phyloP scores from a whole-genome alignment of 2,113 vertebrate genomes.

The Oreochromis niloticus region DNA sequence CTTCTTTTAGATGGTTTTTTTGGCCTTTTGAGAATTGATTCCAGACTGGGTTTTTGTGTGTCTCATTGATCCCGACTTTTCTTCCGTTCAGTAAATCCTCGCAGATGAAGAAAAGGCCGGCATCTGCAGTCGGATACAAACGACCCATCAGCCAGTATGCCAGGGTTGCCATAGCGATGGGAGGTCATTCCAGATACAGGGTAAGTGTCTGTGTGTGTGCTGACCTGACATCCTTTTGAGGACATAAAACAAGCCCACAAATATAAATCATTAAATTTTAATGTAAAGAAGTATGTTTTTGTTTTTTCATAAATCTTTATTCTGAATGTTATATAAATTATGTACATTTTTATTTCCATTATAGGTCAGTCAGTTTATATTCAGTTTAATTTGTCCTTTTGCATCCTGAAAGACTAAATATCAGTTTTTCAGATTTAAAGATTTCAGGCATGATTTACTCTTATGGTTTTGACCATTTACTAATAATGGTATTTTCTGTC shows the following conservation, averaged over 20 bases:
- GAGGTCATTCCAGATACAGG: constrained; percentile 87
- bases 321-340: background rate
- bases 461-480: background rate
- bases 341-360: background rate
- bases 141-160: constrained; percentile 95
- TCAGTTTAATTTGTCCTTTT: background rate
- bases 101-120: constrained; percentile 90
- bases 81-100: constrained; percentile 67
- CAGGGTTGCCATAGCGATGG: constrained; percentile 90
- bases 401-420: background rate
- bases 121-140: constrained; percentile 93
- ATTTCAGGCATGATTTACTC: background rate
- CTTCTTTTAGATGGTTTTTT: background rate
- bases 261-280: background rate
- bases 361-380: background rate
- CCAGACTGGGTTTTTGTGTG: background rate
- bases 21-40: background rate
- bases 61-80: background rate
- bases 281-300: background rate
- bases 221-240: background rate
- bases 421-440: background rate
- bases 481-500: background rate
- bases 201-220: constrained; percentile 63
- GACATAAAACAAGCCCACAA: background rate
- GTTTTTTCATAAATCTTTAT: background rate